Base-by-base conservation (phyloP, 2,797 vertebrate species). In the Morelia viridis region DNA sequence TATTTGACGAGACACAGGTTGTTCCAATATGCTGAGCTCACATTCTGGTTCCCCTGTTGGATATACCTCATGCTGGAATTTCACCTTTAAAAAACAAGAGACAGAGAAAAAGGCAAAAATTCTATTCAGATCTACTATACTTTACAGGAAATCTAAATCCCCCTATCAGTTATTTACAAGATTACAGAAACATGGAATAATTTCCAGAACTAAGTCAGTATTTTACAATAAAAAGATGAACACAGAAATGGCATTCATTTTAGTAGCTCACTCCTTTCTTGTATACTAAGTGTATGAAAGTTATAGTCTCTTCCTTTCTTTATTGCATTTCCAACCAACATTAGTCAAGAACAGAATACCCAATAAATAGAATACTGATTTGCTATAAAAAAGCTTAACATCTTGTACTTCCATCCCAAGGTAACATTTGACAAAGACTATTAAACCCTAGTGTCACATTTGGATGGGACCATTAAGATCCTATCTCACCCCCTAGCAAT, bases 61-160 rank as follows among this genome's bases (percentile, higher is more conserved):
- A 92, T 99, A 99, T 19, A 99, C 98, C 92, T 99, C 99, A 83
- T 99, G 99, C 97, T 99, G 99, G 97, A 99, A 99, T 96, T 98
- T 98, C 95, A 99, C 98, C 99, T 99, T 80, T 92, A 62, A 24
- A 68, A 85, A 89, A 90, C 1, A 61, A 80, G 19, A 24, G 31
- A 92, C 1, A 87, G 35, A 41, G 94, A 92, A 85, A 80, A 1
- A 61, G 65, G 15, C 15, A 91, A 9, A 5, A 84, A 35, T 5
- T 46, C 13, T 22, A 86, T 91, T 19, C 65, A 0, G 10, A 57
- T 24, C 15, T 56, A 91, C 64, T 11, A 0, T 53, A 56, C 0
- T 17, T 26, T 90, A 86, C 76, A 5, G 0, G 80, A 88, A 83
- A 89, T 5, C 22, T 3, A 71, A 6, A 28, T 31, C 60, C 61